Evolutionary conservation across 2,797 vertebrate species (phyloP).

Genomic region (Schizopygopsis pylzovi): DNA sequence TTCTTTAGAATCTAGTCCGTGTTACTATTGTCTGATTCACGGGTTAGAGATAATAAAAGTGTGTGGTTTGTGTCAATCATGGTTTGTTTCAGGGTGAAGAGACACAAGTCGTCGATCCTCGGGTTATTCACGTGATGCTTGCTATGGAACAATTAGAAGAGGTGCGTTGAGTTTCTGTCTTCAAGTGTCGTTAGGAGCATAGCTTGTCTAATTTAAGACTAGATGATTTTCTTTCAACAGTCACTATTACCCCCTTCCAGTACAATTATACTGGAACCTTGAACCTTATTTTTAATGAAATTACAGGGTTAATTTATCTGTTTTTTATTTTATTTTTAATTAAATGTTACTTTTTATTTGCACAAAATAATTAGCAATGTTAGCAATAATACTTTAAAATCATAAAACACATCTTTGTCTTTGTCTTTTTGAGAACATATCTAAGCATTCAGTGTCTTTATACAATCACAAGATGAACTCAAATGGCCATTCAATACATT

Average conservation of each 20-base stretch:
- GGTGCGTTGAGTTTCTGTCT: slow-evolving; percentile 72
- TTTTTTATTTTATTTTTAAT: too few species aligned
- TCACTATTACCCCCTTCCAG: not conserved
- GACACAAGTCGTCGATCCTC: slow-evolving; percentile 92
- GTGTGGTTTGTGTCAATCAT: not conserved
- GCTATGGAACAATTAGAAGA: slow-evolving; percentile 81
- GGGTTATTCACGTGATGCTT: slow-evolving; percentile 93
- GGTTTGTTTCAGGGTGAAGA: slow-evolving; percentile 82
- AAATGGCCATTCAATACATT: not conserved
- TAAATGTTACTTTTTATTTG: not conserved
- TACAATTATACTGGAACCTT: too few species aligned
- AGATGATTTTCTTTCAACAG: not conserved
- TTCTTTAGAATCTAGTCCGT: not conserved
- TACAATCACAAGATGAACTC: not conserved
- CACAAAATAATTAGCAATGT: not conserved
- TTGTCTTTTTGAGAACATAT: not conserved
- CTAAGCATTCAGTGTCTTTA: not conserved
- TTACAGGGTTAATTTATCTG: too few species aligned
- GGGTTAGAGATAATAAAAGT: not conserved
- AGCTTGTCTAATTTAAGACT: not conserved
- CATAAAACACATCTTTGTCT: not conserved
- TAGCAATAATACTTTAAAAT: not conserved
- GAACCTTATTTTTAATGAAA: too few species aligned
- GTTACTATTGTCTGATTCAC: not conserved
- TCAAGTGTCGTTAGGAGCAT: not conserved